Conservation (phyloP, 2,113 vertebrate species). For the Xerus inauris region DNA sequence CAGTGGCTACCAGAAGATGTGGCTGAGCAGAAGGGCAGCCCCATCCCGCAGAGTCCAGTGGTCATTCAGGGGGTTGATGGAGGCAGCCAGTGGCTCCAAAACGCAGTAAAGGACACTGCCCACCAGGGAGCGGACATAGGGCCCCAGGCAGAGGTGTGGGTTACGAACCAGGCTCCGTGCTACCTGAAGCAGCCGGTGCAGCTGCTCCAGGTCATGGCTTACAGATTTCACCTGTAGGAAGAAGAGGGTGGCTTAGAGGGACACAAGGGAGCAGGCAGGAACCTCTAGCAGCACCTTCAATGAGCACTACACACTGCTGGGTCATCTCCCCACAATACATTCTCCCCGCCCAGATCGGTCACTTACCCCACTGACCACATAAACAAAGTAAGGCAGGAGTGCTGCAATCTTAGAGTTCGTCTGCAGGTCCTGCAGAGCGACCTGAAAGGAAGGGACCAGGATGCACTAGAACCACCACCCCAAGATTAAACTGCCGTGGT, state of each 20-base stretch:
- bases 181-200: conserved; percentile 94
- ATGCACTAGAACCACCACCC: background rate
- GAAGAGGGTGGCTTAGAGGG: background rate
- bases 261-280: background rate
- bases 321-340: background rate
- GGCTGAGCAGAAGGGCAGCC: conserved; percentile 93
- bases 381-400: conserved; percentile 95
- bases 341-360: background rate
- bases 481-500: background rate
- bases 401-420: conserved; percentile 96
- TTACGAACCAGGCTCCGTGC: conserved; percentile 94
- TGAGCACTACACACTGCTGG: background rate
- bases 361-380: conserved; percentile 95
- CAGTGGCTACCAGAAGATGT: conserved; percentile 92
- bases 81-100: conserved; percentile 94
- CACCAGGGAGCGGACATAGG: conserved; percentile 93
- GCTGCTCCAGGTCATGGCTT: conserved; percentile 95
- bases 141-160: conserved; percentile 93
- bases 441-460: conserved; percentile 79
- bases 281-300: background rate
- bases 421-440: conserved; percentile 94
- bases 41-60: conserved; percentile 97
- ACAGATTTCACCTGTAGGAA: conserved; percentile 93
- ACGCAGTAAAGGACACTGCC: conserved; percentile 97
- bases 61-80: conserved; percentile 97